Conservation (phyloP, 2,113 vertebrate genomes). For the Lota lota region DNA sequence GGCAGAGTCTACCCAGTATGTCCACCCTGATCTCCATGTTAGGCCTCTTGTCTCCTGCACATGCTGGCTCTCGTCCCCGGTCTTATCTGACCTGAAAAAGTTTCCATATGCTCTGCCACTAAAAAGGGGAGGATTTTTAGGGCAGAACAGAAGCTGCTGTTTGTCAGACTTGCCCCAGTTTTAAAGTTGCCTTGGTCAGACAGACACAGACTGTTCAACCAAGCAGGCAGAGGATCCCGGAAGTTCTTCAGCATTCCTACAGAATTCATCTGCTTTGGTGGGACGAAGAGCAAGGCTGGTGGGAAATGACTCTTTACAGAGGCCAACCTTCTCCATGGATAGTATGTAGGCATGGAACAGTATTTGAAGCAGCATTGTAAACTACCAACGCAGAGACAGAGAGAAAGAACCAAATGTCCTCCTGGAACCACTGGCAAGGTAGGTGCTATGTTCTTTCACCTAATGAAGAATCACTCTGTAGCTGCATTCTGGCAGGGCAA, state of each 20-base stretch:
- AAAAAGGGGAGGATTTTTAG: conserved; percentile 29
- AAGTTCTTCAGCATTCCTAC: conserved; percentile 47
- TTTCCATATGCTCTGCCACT: conserved; percentile 28
- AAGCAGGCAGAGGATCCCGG: conserved; percentile 22
- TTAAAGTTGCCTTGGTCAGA: conserved; percentile 41
- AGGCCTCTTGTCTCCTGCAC: conserved; percentile 41
- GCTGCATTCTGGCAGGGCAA: conserved; percentile 35
- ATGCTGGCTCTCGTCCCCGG: conserved; percentile 55
- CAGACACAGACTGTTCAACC: conserved; percentile 36
- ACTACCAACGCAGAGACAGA: conserved; percentile 28
- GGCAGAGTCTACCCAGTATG: conserved; percentile 44
- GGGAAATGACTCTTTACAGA: conserved; percentile 42
- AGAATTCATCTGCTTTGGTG: conserved; percentile 32
- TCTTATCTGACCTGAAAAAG: conserved; percentile 47
- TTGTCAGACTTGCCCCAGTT: conserved; percentile 36
- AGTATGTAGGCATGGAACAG: conserved; percentile 41
- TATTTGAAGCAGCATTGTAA: conserved; percentile 43
- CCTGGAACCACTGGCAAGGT: conserved; percentile 38
- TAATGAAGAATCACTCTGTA: conserved; percentile 49
- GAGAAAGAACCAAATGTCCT: conserved; percentile 24
- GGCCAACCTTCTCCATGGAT: conserved; percentile 23
- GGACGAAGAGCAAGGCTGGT: conserved; percentile 31
- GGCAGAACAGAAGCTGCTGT: conserved; percentile 37
- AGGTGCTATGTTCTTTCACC: conserved; percentile 34
- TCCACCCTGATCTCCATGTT: conserved; percentile 42